These are phyloP conservation scores for Gonatopus flavifemur DNA, from an alignment of 1,140 invertebrate genomes.

Conservation along the genomic window DNA sequence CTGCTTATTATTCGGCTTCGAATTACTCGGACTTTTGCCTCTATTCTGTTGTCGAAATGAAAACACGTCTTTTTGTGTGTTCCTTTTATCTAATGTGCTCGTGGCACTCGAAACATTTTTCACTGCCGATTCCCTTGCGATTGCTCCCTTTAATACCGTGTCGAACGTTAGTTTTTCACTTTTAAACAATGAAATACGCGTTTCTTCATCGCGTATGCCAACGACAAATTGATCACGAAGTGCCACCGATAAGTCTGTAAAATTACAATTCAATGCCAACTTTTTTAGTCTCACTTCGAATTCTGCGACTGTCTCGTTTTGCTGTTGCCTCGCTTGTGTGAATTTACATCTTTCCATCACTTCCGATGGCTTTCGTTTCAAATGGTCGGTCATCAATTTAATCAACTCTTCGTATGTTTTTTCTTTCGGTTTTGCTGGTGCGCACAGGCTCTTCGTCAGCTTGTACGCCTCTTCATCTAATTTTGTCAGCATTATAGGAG, in stretches of 20 bases:
- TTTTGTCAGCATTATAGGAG: slow-evolving; percentile 28
- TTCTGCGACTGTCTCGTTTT: slow-evolving; percentile 26
- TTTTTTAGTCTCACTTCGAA: slow-evolving; percentile 36
- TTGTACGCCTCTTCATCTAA: slow-evolving; percentile 33
- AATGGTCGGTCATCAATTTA: slow-evolving; percentile 24
- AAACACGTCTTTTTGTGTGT: not conserved
- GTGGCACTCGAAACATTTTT: slow-evolving; percentile 7
- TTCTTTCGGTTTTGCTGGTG: slow-evolving; percentile 28
- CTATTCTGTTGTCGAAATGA: not conserved
- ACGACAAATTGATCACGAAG: slow-evolving; percentile 9
- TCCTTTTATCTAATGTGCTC: not conserved
- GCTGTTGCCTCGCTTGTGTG: slow-evolving; percentile 27
- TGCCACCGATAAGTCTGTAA: slow-evolving; percentile 10
- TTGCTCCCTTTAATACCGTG: slow-evolving; percentile 3
- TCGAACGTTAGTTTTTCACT: slow-evolving; percentile 6
- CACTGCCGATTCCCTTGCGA: slow-evolving; percentile 2
- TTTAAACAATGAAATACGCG: slow-evolving; percentile 8
- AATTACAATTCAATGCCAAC: slow-evolving; percentile 19
- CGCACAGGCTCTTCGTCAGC: slow-evolving; percentile 32
- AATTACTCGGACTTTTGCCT: not conserved
- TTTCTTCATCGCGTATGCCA: slow-evolving; percentile 9
- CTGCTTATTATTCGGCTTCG: not conserved
- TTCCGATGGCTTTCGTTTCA: slow-evolving; percentile 32
- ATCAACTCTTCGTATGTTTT: slow-evolving; percentile 29
- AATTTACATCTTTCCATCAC: slow-evolving; percentile 39